Evolutionary conservation across 2,888 invertebrate genomes (phyloP).

Genomic region (Phyllotreta cruciferae): DNA sequence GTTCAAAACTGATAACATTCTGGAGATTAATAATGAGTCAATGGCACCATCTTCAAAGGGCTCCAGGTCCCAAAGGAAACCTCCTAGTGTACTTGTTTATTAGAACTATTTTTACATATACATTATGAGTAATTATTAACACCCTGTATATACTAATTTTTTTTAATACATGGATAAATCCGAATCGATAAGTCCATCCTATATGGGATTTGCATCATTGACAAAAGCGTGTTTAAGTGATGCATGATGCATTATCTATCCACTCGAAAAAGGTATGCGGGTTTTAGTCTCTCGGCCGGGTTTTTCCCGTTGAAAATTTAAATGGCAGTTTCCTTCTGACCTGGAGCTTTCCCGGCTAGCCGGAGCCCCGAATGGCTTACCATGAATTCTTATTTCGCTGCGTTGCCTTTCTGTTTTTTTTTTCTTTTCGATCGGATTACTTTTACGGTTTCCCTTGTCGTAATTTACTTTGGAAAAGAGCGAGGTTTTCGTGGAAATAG

Average conservation of each 20-base stretch:
- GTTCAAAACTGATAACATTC: too few species aligned
- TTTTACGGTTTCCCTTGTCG: slow-evolving; percentile 14
- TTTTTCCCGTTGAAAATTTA: slow-evolving; percentile 33
- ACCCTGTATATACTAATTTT: too few species aligned
- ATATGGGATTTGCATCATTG: too few species aligned
- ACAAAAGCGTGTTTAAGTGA: slow-evolving; percentile 32
- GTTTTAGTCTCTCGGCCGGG: slow-evolving; percentile 10
- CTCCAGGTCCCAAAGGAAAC: too few species aligned
- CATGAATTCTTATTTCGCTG: slow-evolving; percentile 23
- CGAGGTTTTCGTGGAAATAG: not conserved
- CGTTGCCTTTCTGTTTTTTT: slow-evolving; percentile 4
- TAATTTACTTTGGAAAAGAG: slow-evolving; percentile 3
- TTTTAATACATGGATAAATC: too few species aligned
- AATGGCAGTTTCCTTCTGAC: slow-evolving; percentile 31
- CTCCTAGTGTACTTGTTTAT: too few species aligned
- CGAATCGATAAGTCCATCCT: too few species aligned
- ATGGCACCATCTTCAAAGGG: too few species aligned
- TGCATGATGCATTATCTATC: slow-evolving; percentile 40
- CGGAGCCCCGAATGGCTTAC: slow-evolving; percentile 15
- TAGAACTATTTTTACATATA: too few species aligned
- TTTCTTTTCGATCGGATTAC: slow-evolving; percentile 14
- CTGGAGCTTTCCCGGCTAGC: slow-evolving; percentile 7
- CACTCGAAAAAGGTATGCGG: slow-evolving; percentile 9
- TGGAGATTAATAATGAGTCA: too few species aligned
- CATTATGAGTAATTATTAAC: too few species aligned